phyloP scores from a whole-genome alignment of 2,888 invertebrate species.

The Acanthacorydalis orientalis region DNA sequence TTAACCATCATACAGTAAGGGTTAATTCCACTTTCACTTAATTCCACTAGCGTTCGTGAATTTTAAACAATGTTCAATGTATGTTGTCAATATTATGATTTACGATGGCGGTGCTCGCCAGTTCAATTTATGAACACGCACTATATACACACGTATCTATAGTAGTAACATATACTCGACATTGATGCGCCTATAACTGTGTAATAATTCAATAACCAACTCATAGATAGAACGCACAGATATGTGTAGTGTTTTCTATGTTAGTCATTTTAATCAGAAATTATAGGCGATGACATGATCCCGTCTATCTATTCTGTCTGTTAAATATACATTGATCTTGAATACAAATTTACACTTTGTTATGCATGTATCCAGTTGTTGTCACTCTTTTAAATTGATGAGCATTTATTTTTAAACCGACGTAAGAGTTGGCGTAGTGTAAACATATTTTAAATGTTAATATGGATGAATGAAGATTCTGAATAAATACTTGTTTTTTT shows the following conservation, averaged over 20 bases:
- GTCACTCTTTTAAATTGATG: too few relatives aligned
- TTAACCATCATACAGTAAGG: conserved; percentile 11
- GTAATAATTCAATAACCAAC: neutral
- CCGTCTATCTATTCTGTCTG: too few relatives aligned
- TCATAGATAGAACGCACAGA: neutral
- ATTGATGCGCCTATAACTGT: neutral
- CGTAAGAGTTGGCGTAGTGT: too few relatives aligned
- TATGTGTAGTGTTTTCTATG: neutral
- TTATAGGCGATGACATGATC: neutral
- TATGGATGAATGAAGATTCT: too few relatives aligned
- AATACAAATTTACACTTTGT: too few relatives aligned
- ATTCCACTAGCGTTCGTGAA: conserved; percentile 23
- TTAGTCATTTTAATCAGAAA: neutral
- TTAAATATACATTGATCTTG: too few relatives aligned
- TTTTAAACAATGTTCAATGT: conserved; percentile 23
- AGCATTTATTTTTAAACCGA: too few relatives aligned
- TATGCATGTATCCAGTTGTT: too few relatives aligned
- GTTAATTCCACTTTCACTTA: conserved; percentile 26
- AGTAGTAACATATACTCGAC: too few relatives aligned
- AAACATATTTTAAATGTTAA: too few relatives aligned
- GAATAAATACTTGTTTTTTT: too few relatives aligned
- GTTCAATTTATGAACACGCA: neutral
- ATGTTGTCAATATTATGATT: conserved; percentile 27
- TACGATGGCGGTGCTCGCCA: conserved; percentile 15
- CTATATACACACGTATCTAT: neutral